Evolutionary conservation across 2,113 vertebrate genomes (phyloP), one percentile per base, ranked within the genome.

Genomic region (Lepus europaeus): DNA sequence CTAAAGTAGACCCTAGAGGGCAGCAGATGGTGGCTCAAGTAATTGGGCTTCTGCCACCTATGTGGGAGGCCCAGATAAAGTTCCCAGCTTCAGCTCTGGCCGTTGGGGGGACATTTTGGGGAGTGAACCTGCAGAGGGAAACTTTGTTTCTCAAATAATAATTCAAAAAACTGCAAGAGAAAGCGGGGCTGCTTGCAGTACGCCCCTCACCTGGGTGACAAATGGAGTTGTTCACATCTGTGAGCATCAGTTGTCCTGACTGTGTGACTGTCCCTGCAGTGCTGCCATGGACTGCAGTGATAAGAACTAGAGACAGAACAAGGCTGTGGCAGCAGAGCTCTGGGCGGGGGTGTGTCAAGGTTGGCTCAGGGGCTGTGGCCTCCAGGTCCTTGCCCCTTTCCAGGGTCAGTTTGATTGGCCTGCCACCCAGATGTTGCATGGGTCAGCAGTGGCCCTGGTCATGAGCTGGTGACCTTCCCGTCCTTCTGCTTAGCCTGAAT

Each of bases 351-450:
- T 45, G 45, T 45, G 56, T 90, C 78, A 69, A 69, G 56, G 69
- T 73, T 2, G 0, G n/a, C 63, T 53, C 51, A 33, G 27, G 66
- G 9, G 9, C 39, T 29, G 20, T 29, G 63, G 33, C 45, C 7
- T 45, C 72, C 16, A 79, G 20, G 1, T 13, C 2, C 33, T 27
- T 9, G 9, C 7, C 3, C 51, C n/a, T 56, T 39, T 39, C 59
- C 78, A 33, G 81, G 36, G 31, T 89, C 83, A 53, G 51, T 89
- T 93, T 70, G 90, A 11, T 79, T 11, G 45, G 4, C 49, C 73
- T 11, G 10, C 49, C 63, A 59, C 10, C 61, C n/a, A 63, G 19
- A 29, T 36, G 8, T 61, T 33, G 4, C 36, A 61, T 74, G 33
- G 49, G 77, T 92, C 77, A 22, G 29, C 33, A 56, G 51, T 9